A percentile compares a stretch with the other conserved stretches of the same genome.
Evolutionary conservation across 2,888 invertebrate genomes (phyloP).

Genomic region (Spilosoma lubricipeda): DNA sequence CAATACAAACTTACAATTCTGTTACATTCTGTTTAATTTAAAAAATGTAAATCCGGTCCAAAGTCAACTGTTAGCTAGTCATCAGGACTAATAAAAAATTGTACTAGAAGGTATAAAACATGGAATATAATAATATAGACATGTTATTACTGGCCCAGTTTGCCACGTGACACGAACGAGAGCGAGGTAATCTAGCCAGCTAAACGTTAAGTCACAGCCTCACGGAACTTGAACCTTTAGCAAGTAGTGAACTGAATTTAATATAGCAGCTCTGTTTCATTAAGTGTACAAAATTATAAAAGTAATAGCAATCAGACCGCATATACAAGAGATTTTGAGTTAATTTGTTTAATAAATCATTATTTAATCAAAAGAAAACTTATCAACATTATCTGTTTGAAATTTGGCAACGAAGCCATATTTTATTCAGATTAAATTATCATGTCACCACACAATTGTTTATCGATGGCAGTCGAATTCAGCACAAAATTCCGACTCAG

Average conservation of each 20-base stretch:
- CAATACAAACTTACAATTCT: too few species aligned
- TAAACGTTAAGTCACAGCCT: slow-evolving; percentile 17
- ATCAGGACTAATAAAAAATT: background rate
- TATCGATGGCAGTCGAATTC: too few species aligned
- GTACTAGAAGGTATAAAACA: slow-evolving; percentile 2
- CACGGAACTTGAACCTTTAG: slow-evolving; percentile 36
- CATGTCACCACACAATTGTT: too few species aligned
- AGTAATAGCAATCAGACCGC: too few species aligned
- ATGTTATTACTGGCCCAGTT: slow-evolving; percentile 34
- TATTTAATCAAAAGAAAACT: too few species aligned
- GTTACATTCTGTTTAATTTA: background rate
- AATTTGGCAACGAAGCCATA: too few species aligned
- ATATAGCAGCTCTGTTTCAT: background rate
- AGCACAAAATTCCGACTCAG: too few species aligned
- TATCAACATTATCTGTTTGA: too few species aligned
- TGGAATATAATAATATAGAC: background rate
- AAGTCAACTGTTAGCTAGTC: background rate
- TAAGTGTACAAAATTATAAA: background rate
- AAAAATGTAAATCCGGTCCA: background rate
- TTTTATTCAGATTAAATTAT: too few species aligned
- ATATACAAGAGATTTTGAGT: too few species aligned
- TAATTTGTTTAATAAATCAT: too few species aligned
- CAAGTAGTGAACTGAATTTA: background rate
- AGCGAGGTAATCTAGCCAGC: slow-evolving; percentile 42
- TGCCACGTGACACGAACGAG: slow-evolving; percentile 31